Evolutionary conservation across 2,797 vertebrate species (phyloP), one percentile per base, ranked within the genome.

Genomic region (Rhincodon typus): DNA sequence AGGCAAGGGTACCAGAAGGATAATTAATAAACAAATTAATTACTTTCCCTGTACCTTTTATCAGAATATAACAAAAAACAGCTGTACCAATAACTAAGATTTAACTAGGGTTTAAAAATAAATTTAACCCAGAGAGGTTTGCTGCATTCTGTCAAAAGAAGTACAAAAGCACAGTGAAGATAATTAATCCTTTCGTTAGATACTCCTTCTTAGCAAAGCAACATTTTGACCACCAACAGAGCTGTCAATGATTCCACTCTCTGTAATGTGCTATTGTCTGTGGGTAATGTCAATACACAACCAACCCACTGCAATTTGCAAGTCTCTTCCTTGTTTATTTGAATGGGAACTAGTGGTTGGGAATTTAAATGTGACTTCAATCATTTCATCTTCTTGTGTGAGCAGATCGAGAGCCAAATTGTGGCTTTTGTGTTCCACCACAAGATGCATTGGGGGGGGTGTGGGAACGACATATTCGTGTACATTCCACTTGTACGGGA

Each of bases 1-100:
- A 77, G 94, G 70, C 70, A 95, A 95, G 94, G 94, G 38, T 77
- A 95, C 57, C 19, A 46, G 93, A 94, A 94, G 69, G 93, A 94
- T 94, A 94, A 94, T 94, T 72, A 95, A 95, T 38, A 50, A 95
- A 95, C 70, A 50, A 77, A 95, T 95, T 95, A 95, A 95, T 74
- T 53, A 77, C 30, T 17, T 95, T 94, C 94, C 34, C 46, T 21
- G 70, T 19, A 50, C 94, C 38, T 95, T 93, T 95, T 72, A 95
- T 95, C 94, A 72, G 53, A 74, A 77, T 74, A 53, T 95, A 74
- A 77, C 94, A 95, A 95, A 72, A 95, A 95, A n/a, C 94, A 95
- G 46, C 94, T 95, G 94, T 95, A 95, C 42, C 94, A 77, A 77
- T 95, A 77, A 27, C 69, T n/a, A 72, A 77, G 70, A 57, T 77